Evolutionary conservation across 2,113 vertebrate species (phyloP).

Genomic region (Puntigrus tetrazona): DNA sequence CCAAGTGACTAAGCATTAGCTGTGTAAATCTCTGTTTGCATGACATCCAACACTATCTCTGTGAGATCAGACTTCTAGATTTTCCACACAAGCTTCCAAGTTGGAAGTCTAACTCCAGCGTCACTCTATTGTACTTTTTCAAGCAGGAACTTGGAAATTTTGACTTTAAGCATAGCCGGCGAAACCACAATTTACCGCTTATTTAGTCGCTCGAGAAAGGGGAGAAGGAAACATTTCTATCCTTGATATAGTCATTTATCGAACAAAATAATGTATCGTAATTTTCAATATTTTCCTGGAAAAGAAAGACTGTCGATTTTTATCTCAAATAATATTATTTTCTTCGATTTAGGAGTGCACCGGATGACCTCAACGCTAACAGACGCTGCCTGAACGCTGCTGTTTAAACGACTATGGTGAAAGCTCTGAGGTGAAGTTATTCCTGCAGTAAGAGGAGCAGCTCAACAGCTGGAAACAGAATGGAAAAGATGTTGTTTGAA

Average conservation of each 20-base stretch:
- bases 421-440: conserved; percentile 11
- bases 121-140: background rate
- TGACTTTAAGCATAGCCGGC: background rate
- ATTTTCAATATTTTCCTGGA: background rate
- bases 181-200: background rate
- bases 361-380: background rate
- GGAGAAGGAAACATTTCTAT: background rate
- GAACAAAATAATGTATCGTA: background rate
- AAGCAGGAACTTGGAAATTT: background rate
- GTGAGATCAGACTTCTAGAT: background rate
- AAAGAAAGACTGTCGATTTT: background rate
- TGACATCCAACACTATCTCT: background rate
- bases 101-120: background rate
- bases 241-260: background rate
- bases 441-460: background rate
- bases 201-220: background rate
- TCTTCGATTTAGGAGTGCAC: background rate
- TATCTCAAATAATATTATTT: background rate
- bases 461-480: conserved; percentile 1
- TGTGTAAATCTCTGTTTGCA: background rate
- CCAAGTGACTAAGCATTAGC: background rate
- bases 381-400: background rate
- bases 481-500: conserved; percentile 23
- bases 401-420: background rate
- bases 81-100: background rate